Base-by-base conservation (phyloP, 2,888 invertebrate species). In the Macrophya annulata region DNA sequence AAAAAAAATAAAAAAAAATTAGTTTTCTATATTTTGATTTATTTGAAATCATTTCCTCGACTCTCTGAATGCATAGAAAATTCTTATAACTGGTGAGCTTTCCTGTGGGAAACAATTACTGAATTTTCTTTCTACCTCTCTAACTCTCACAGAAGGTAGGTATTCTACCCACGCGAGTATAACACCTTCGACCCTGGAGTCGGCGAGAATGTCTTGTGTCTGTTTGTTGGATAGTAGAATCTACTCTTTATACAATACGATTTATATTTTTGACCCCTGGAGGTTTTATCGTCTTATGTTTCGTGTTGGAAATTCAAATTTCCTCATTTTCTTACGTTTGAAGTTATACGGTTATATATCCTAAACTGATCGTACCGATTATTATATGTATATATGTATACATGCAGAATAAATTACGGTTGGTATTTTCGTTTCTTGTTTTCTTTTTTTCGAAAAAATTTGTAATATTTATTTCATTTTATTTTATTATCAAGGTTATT, bases 151-250 rank as follows among this genome's bases (percentile, higher is more conserved):
- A 37, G 68, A 68, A 68, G 68, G 68, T 37, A 68, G 68, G 68
- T 37, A 68, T 68, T 68, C 68, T 37, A 37, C 68, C 68, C 68
- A 68, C 68, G 68, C 68, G 68, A 68, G 68, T 37, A 31, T 31
- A 68, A 68, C 68, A 68, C 68, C 68, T 68, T 68, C 68, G 68
- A 68, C 68, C 68, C 68, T 68, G 37, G 25, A 68, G 68, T 68
- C 68, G 17, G 31, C 17, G 68, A 25, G 25, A 68, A 68, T 17
- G 31, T 37, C 68, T 68, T 68, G 37, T 15, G 68, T 37, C 37
- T 31, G 68, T 68, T 68, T 37, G 37, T 68, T 12, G 15, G 12
- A 68, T 15, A 37, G 68, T 37, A 37, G 68, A 37, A 68, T 37
- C 68, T 68, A 10, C 6, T 4, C 31, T 68, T 37, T 31, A 25